Evolutionary conservation across 1,140 invertebrate genomes (phyloP).

Genomic region (Drosophila repletoides): DNA sequence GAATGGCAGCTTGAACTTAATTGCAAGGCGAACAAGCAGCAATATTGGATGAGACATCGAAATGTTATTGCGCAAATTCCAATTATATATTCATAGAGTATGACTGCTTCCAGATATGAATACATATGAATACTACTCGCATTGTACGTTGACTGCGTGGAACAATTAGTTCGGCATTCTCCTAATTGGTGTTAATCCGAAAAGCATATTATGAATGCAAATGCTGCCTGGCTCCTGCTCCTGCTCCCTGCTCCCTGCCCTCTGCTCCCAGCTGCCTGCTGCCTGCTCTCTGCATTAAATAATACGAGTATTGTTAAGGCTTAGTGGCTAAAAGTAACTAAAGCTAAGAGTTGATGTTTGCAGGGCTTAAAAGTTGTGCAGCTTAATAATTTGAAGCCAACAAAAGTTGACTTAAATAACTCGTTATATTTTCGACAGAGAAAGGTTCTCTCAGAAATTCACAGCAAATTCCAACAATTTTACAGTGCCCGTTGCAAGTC

Average conservation of each 20-base stretch:
- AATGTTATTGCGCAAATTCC: constrained; percentile 52
- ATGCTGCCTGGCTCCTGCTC: too few species aligned
- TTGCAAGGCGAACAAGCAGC: constrained; percentile 56
- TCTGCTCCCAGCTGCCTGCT: too few species aligned
- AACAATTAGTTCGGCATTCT: constrained; percentile 21
- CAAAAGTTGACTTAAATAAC: too few species aligned
- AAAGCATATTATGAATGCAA: constrained; percentile 21
- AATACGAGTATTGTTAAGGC: background rate
- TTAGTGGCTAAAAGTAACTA: background rate
- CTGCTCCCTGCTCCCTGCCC: too few species aligned
- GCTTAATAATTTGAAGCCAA: too few species aligned
- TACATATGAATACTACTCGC: background rate
- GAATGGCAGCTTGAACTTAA: constrained; percentile 66
- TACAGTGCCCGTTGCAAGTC: too few species aligned
- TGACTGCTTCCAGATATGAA: background rate
- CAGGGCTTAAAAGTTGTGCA: too few species aligned
- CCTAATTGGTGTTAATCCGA: constrained; percentile 27
- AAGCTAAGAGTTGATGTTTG: background rate
- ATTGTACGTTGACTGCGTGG: background rate
- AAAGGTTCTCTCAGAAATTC: too few species aligned
- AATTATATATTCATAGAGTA: constrained; percentile 38
- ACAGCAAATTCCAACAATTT: too few species aligned
- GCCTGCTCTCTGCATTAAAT: too few species aligned
- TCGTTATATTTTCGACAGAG: too few species aligned
- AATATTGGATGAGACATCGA: constrained; percentile 52